Base-by-base conservation (phyloP, 2,888 invertebrate species). In the Lycaena phlaeas region DNA sequence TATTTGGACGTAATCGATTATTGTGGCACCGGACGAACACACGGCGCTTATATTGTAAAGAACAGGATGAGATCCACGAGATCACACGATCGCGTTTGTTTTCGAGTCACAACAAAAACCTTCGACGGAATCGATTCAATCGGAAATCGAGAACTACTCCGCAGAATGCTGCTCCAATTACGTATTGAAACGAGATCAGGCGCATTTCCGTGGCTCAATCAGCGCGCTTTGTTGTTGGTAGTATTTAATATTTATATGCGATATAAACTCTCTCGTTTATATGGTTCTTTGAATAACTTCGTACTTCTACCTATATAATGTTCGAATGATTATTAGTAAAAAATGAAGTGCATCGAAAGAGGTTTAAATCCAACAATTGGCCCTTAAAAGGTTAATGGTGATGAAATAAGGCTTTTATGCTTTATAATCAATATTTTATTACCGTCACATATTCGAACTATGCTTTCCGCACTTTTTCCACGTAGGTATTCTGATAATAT, bases 1-100 rank as follows among this genome's bases (percentile, higher is more conserved):
- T 82, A 81, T 82, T 81, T 81, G 60, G 81, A 79, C 81, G 78
- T 72, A 71, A 74, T 72, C 68, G 65, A 79, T 78, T 75, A 78
- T 59, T 63, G 58, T 61, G 63, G 62, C 60, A 63, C 71, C 73
- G 76, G 75, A 76, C 64, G 74, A 64, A 60, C 59, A 57, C 64
- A 61, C 68, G 47, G 45, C 54, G 53, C 72, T 74, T 74, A 72
- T 70, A 74, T 68, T 59, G 57, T 67, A 71, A 67, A 73, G 72
- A 72, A 69, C 79, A 73, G 82, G 81, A 82, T 77, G 75, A 68
- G 66, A 76, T 74, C 30, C 64, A 63, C 69, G 69, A 2, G 71
- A 71, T 69, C 72, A 64, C 72, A 75, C 70, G 70, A 77, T 74
- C 66, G 69, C 64, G 65, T 53, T 64, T 62, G 69, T 72, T 74